Conservation (phyloP, 2,888 invertebrate genomes). For the Aradus depressus region DNA sequence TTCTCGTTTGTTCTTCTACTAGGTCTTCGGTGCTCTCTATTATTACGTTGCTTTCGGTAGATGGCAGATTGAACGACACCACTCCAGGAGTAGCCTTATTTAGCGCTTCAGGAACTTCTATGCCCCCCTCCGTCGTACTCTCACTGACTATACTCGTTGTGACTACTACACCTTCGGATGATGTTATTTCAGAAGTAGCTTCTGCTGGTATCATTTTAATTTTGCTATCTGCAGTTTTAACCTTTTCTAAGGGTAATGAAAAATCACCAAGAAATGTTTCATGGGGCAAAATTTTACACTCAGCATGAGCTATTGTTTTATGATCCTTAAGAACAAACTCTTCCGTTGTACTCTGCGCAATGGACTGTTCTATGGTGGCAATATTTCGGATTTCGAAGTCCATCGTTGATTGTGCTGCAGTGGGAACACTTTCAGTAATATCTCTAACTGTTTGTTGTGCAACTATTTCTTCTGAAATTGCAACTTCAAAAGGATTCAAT, state of each 20-base stretch:
- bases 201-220: slow-evolving; percentile 4
- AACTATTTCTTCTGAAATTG: slow-evolving; percentile 16
- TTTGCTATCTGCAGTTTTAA: slow-evolving; percentile 1
- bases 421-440: neutral
- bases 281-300: slow-evolving; percentile 30
- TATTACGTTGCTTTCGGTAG: slow-evolving; percentile 13
- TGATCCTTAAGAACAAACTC: too few relatives aligned
- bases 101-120: slow-evolving; percentile 9
- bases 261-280: slow-evolving; percentile 21
- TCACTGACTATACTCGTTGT: slow-evolving; percentile 11
- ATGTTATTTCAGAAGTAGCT: slow-evolving; percentile 16
- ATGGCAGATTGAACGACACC: slow-evolving; percentile 18
- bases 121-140: slow-evolving; percentile 12
- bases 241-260: slow-evolving; percentile 14
- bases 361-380: slow-evolving; percentile 19
- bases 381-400: slow-evolving; percentile 25
- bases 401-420: slow-evolving; percentile 30
- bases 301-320: slow-evolving; percentile 33
- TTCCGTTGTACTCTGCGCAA: slow-evolving; percentile 22
- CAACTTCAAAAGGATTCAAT: slow-evolving; percentile 19
- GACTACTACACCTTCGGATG: slow-evolving; percentile 18
- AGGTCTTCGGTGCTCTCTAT: slow-evolving; percentile 17
- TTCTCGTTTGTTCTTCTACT: slow-evolving; percentile 1
- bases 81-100: slow-evolving; percentile 16
- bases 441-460: slow-evolving; percentile 13